These are phyloP conservation scores for Falco biarmicus DNA, from an alignment of 2,797 vertebrate species.

Conservation along the genomic window DNA sequence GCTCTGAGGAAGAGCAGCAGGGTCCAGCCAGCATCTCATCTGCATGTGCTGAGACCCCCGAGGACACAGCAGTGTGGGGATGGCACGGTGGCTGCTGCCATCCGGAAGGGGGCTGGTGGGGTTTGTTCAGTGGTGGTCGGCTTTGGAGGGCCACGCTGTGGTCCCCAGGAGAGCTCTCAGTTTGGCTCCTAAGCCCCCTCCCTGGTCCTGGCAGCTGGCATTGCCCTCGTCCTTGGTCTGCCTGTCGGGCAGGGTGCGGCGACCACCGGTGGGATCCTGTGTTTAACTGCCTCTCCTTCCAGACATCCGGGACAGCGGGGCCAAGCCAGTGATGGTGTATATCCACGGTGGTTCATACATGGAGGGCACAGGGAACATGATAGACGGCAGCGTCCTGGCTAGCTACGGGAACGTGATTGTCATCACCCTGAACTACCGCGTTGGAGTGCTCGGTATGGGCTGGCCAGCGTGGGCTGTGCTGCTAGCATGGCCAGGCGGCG, in stretches of 20 bases:
- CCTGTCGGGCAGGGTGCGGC: slow-evolving; percentile 30
- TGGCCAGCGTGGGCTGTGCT: not conserved
- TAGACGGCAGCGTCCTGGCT: slow-evolving; percentile 96
- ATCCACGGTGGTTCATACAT: slow-evolving; percentile 99
- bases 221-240: slow-evolving; percentile 42
- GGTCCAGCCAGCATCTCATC: not conserved
- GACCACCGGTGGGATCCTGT: not conserved
- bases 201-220: slow-evolving; percentile 63
- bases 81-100: not conserved
- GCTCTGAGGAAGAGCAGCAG: not conserved
- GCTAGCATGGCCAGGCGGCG: not conserved
- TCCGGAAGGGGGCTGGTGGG: not conserved
- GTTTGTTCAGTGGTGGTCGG: not conserved
- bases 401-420: slow-evolving; percentile 99
- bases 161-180: not conserved
- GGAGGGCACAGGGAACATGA: slow-evolving; percentile 99
- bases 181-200: slow-evolving; percentile 41
- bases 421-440: slow-evolving; percentile 99
- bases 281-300: slow-evolving; percentile 81
- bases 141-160: not conserved
- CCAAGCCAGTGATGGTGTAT: slow-evolving; percentile 99
- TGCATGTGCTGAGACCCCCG: not conserved
- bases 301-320: slow-evolving; percentile 99
- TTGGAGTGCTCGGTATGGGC: slow-evolving; percentile 93
- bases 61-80: not conserved